Percentiles rank a stretch among this genome's conserved stretches.
These are phyloP conservation scores for Coelinius sp. DNA, from an alignment of 2,888 invertebrate species.

Conservation along the genomic window DNA sequence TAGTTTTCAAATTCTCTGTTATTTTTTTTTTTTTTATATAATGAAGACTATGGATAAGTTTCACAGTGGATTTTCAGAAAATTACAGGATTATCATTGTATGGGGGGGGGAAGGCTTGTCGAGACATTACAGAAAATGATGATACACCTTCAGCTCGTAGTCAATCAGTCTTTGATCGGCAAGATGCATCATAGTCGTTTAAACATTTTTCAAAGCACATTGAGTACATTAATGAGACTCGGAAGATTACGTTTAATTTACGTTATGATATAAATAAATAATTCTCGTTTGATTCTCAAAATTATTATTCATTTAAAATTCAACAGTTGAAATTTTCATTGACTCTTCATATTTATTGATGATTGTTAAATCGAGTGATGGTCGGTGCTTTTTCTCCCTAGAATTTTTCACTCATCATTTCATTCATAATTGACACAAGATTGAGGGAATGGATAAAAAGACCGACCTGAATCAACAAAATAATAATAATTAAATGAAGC, in stretches of 20 bases:
- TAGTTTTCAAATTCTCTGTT: background rate
- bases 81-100: constrained; percentile 41
- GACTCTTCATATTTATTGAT: background rate
- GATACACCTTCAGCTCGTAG: constrained; percentile 47
- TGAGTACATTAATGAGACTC: constrained; percentile 3
- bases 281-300: background rate
- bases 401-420: constrained; percentile 6
- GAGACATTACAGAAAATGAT: constrained; percentile 13
- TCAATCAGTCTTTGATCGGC: constrained; percentile 57
- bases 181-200: constrained; percentile 35
- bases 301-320: too few species aligned
- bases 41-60: constrained; percentile 36
- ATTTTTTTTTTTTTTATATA: constrained; percentile 29
- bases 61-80: constrained; percentile 41
- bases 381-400: background rate
- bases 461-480: constrained; percentile 1
- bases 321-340: too few species aligned
- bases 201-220: too few species aligned
- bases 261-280: constrained; percentile 7
- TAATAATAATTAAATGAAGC: constrained; percentile 43
- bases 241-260: constrained; percentile 39
- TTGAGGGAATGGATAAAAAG: background rate
- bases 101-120: constrained; percentile 3
- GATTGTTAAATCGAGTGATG: too few species aligned
- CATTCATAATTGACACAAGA: background rate